phyloP scores from a whole-genome alignment of 2,113 vertebrate genomes.

The Prochilodus magdalenae region DNA sequence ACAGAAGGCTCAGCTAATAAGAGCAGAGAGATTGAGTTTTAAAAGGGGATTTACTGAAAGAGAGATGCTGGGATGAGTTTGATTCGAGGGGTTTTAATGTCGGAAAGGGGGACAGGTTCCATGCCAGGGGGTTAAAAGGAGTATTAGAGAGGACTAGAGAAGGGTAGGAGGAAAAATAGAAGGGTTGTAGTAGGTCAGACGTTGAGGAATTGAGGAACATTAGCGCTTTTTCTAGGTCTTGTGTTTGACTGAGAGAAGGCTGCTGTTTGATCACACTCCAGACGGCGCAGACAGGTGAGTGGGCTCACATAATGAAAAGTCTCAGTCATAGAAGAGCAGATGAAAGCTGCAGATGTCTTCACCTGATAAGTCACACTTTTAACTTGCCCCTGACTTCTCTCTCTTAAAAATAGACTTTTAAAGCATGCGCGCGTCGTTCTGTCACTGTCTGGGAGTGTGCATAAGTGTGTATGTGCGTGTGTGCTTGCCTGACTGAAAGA shows the following conservation, averaged over 20 bases:
- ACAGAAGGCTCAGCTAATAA: slow-evolving; percentile 7
- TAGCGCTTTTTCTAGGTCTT: slow-evolving; percentile 12
- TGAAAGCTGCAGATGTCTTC: slow-evolving; percentile 43
- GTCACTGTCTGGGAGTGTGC: slow-evolving; percentile 40
- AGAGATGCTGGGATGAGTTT: background rate
- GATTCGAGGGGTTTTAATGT: background rate
- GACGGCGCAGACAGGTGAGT: slow-evolving; percentile 25
- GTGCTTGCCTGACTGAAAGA: slow-evolving; percentile 36
- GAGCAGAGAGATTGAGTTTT: slow-evolving; percentile 5
- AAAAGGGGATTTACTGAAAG: slow-evolving; percentile 17
- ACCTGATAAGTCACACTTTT: slow-evolving; percentile 44
- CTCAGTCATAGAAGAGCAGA: slow-evolving; percentile 6
- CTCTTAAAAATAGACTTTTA: slow-evolving; percentile 51
- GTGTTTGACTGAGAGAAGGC: slow-evolving; percentile 35
- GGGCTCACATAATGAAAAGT: slow-evolving; percentile 35
- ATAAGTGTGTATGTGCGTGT: slow-evolving; percentile 46
- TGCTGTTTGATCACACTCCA: slow-evolving; percentile 30
- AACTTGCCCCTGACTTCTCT: slow-evolving; percentile 36
- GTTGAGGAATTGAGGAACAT: background rate
- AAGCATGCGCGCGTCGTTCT: slow-evolving; percentile 46
- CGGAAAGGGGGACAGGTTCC: background rate
- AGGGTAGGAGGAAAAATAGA: background rate
- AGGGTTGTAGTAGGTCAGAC: background rate
- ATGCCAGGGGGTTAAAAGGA: background rate
- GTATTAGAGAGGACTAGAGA: background rate